Evolutionary conservation across 1,140 invertebrate species (phyloP).

Genomic region (Trachymyrmex cornetzi): DNA sequence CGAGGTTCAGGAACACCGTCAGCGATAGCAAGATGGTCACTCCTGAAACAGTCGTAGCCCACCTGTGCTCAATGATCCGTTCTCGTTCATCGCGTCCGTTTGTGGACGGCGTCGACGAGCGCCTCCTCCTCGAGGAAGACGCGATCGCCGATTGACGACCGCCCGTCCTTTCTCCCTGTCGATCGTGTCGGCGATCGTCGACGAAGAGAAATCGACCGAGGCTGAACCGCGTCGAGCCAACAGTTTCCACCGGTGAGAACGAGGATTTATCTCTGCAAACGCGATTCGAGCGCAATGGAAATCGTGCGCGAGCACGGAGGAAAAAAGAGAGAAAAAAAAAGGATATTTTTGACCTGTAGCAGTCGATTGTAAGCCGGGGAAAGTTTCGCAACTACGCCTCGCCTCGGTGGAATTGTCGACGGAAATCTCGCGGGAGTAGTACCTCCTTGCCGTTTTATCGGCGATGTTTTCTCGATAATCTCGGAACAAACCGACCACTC

Average conservation of each 20-base stretch:
- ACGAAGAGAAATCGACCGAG: conserved; percentile 51
- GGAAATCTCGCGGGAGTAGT: conserved; percentile 46
- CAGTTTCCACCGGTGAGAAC: neutral
- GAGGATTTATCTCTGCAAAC: conserved; percentile 31
- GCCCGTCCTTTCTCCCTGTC: conserved; percentile 26
- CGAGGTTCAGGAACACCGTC: conserved; percentile 99
- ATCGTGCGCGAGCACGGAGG: neutral
- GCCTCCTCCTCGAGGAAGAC: conserved; percentile 18
- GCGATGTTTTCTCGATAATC: conserved; percentile 61
- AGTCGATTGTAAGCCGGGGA: conserved; percentile 29
- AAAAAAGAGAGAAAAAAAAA: neutral
- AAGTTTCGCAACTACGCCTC: conserved; percentile 22
- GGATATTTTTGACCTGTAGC: conserved; percentile 35
- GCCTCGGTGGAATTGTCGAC: conserved; percentile 52
- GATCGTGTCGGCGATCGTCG: conserved; percentile 37
- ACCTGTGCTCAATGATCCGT: conserved; percentile 75
- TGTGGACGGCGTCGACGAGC: conserved; percentile 38
- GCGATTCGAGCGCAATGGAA: conserved; percentile 23
- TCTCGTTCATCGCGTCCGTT: conserved; percentile 48
- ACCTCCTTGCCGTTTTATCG: conserved; percentile 58
- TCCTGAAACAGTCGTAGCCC: conserved; percentile 93
- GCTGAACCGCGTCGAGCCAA: conserved; percentile 40
- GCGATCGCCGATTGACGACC: conserved; percentile 32
- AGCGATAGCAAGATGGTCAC: conserved; percentile 99
- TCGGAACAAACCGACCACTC: conserved; percentile 44